These are phyloP conservation scores for Brenthis ino DNA, from an alignment of 2,888 invertebrate genomes.

Conservation along the genomic window DNA sequence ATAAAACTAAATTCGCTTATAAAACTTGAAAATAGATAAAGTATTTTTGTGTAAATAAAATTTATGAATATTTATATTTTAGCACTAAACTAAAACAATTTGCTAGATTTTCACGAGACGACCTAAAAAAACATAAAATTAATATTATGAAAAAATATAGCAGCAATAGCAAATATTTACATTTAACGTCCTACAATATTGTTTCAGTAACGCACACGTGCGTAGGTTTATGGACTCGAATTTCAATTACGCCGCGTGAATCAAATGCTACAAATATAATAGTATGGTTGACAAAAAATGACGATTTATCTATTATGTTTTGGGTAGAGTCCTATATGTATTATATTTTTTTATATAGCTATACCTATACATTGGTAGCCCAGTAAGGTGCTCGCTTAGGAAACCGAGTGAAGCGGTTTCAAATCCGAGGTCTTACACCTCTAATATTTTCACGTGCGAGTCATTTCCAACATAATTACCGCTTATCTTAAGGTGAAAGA, in stretches of 20 bases:
- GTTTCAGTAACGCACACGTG: constrained; percentile 29
- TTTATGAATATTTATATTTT: neutral
- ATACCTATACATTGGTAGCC: too few species aligned
- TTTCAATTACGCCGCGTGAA: constrained; percentile 31
- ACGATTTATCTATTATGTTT: neutral
- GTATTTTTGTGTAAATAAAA: too few species aligned
- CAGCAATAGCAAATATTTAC: constrained; percentile 20
- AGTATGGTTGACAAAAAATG: constrained; percentile 21
- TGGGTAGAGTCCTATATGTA: neutral
- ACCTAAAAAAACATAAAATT: constrained; percentile 20
- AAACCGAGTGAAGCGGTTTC: too few species aligned
- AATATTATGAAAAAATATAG: constrained; percentile 19
- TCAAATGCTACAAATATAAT: constrained; percentile 27
- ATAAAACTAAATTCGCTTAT: too few species aligned
- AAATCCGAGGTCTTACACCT: too few species aligned
- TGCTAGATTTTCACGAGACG: neutral
- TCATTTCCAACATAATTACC: too few species aligned
- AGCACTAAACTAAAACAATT: neutral
- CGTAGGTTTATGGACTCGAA: constrained; percentile 26
- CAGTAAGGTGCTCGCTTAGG: too few species aligned
- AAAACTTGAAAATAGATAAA: too few species aligned
- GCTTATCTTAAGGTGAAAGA: too few species aligned
- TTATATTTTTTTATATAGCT: neutral
- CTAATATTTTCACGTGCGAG: too few species aligned
- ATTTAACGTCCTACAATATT: constrained; percentile 16